These are phyloP conservation scores for Bimastos eiseni DNA, from an alignment of 2,888 invertebrate species.

Conservation along the genomic window DNA sequence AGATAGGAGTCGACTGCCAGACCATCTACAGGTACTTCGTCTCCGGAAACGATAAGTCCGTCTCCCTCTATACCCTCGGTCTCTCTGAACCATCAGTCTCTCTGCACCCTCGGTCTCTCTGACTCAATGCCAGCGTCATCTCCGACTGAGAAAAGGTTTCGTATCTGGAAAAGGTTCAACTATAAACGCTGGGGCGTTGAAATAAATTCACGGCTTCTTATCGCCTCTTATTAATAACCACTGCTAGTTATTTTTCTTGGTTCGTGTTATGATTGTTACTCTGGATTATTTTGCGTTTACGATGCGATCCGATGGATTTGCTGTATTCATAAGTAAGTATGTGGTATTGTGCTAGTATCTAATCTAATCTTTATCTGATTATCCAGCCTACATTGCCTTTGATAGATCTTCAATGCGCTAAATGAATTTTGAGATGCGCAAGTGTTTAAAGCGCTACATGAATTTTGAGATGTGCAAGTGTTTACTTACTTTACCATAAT, in stretches of 20 bases:
- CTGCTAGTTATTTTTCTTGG: background rate
- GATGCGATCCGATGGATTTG: background rate
- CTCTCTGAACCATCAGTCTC: too few relatives aligned
- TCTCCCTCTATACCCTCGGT: background rate
- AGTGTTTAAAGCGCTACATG: background rate
- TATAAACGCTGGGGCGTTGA: background rate
- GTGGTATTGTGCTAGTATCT: background rate
- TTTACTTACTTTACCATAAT: background rate
- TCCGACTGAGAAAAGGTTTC: background rate
- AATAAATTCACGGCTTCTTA: background rate
- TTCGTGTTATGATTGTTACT: background rate
- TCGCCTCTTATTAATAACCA: background rate
- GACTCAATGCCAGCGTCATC: background rate
- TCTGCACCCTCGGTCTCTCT: background rate
- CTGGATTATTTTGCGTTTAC: background rate
- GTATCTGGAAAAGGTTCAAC: background rate
- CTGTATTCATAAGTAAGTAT: background rate
- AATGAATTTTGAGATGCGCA: background rate
- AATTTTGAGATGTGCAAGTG: background rate
- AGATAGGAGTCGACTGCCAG: background rate
- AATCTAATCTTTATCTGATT: background rate
- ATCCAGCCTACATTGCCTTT: background rate
- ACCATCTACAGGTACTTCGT: background rate
- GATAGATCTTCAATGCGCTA: background rate
- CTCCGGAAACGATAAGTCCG: background rate